These are phyloP conservation scores for Cyprinodon variegatus DNA, from an alignment of 2,113 vertebrate species.

Conservation along the genomic window DNA sequence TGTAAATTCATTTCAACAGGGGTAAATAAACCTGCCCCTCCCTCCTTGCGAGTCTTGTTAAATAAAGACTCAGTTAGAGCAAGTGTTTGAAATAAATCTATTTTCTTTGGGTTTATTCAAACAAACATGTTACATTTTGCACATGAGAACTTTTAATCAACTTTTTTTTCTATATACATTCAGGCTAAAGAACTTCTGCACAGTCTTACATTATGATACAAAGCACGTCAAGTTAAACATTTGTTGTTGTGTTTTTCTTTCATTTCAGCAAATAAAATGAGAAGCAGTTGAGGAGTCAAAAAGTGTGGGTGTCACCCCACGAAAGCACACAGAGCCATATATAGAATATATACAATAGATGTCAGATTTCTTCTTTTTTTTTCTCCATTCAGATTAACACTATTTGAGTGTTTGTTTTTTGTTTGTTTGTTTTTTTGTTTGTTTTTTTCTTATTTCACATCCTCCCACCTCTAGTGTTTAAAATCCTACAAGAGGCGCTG, in stretches of 20 bases:
- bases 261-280: constrained; percentile 61
- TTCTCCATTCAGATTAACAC: constrained; percentile 28
- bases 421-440: constrained; percentile 15
- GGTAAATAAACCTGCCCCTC: too few relatives aligned
- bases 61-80: constrained; percentile 33
- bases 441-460: constrained; percentile 38
- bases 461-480: constrained; percentile 33
- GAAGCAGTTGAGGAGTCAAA: constrained; percentile 35
- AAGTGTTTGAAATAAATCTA: constrained; percentile 60
- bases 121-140: constrained; percentile 78
- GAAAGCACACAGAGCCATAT: constrained; percentile 69
- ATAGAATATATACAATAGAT: constrained; percentile 64
- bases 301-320: constrained; percentile 41
- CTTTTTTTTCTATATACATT: constrained; percentile 69
- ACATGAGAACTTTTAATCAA: constrained; percentile 75
- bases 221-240: constrained; percentile 77
- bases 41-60: background rate
- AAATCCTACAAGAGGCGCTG: constrained; percentile 37
- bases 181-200: constrained; percentile 64
- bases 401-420: background rate
- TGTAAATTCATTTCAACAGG: too few relatives aligned
- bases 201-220: constrained; percentile 76
- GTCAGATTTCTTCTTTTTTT: constrained; percentile 20
- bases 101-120: constrained; percentile 80
- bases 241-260: constrained; percentile 46